Conservation (phyloP, 92 coral and sea anemone species). For the Epizoanthus stellaris region DNA sequence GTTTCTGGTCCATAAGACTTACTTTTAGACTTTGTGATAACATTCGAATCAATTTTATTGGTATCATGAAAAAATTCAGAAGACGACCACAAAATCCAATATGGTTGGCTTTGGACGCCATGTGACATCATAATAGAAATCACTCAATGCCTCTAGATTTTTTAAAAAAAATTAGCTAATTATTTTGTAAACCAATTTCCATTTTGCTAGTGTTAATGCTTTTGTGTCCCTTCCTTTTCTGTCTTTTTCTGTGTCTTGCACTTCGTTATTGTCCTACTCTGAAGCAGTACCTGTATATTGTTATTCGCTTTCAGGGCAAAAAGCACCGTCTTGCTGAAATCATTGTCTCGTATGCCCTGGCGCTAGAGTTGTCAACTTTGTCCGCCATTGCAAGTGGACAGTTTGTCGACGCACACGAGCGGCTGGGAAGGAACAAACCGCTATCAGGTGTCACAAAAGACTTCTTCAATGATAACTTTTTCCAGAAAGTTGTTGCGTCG, state of each 20-base stretch:
- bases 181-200: too few relatives aligned
- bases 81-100: too few relatives aligned
- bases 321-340: constrained; percentile 51
- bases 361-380: constrained; percentile 47
- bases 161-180: too few relatives aligned
- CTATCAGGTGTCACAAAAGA: not conserved
- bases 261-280: too few relatives aligned
- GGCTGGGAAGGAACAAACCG: not conserved
- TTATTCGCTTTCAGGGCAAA: constrained; percentile 23
- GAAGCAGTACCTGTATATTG: not conserved
- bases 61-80: too few relatives aligned
- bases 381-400: constrained; percentile 35
- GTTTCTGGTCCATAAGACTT: too few relatives aligned
- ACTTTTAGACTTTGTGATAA: too few relatives aligned
- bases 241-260: not conserved
- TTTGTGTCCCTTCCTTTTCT: not conserved
- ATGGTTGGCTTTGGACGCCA: too few relatives aligned
- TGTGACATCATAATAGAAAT: too few relatives aligned
- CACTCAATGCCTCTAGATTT: too few relatives aligned
- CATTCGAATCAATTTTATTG: too few relatives aligned
- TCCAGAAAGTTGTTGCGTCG: constrained; percentile 8
- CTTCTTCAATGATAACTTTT: constrained; percentile 14
- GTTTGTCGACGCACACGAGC: constrained; percentile 53
- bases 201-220: not conserved
- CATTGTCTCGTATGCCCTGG: constrained; percentile 41